Evolutionary conservation across 1,140 invertebrate species (phyloP).

Genomic region (Brachystomella parvula): DNA sequence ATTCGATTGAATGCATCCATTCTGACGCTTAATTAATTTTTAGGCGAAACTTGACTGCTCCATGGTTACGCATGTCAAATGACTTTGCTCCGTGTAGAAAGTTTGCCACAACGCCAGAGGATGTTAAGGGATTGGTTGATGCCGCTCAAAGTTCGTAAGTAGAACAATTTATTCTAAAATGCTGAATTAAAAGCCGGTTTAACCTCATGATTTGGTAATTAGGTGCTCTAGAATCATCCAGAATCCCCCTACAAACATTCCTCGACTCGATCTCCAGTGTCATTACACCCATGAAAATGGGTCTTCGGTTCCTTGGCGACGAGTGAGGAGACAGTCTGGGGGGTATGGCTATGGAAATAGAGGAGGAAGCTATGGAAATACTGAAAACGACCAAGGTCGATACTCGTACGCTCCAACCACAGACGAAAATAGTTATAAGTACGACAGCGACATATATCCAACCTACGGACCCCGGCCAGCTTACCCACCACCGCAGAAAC

Average conservation of each 20-base stretch:
- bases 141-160: background rate
- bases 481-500: too few relatives aligned
- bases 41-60: slow-evolving; percentile 20
- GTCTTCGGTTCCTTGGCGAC: background rate
- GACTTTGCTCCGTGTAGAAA: background rate
- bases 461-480: too few relatives aligned
- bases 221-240: too few relatives aligned
- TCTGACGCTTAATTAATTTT: background rate
- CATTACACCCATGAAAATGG: background rate
- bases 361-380: background rate
- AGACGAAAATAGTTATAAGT: too few relatives aligned
- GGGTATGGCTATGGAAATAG: background rate
- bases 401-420: too few relatives aligned
- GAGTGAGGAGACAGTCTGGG: background rate
- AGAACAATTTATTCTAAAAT: background rate
- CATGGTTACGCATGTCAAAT: background rate
- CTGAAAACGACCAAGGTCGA: background rate
- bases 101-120: background rate
- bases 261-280: background rate
- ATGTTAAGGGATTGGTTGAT: background rate
- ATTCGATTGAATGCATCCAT: background rate
- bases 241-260: background rate
- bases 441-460: too few relatives aligned
- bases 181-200: background rate
- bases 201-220: too few relatives aligned